A percentile compares a stretch with the other conserved stretches of the same genome.
phyloP scores from a whole-genome alignment of 2,888 invertebrate genomes.

The Tethea ocularis region DNA sequence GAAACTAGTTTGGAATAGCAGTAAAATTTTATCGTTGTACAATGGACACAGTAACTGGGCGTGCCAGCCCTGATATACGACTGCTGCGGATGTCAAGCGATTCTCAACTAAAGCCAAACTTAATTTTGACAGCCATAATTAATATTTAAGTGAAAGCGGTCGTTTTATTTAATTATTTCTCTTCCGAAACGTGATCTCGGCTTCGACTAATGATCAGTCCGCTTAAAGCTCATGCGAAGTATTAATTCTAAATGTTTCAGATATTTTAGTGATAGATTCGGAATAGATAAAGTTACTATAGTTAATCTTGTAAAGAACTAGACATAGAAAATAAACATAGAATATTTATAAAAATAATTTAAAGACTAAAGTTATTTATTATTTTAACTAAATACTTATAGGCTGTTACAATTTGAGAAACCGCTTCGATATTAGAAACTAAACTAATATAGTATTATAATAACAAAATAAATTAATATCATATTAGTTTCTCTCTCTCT shows the following conservation, averaged over 20 bases:
- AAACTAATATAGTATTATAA: too few relatives aligned
- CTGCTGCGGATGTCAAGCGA: slow-evolving; percentile 19
- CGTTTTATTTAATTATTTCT: slow-evolving; percentile 60
- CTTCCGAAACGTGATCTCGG: slow-evolving; percentile 8
- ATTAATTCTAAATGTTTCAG: neutral
- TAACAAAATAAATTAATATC: too few relatives aligned
- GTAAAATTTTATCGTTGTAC: slow-evolving; percentile 3
- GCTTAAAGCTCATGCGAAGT: slow-evolving; percentile 1
- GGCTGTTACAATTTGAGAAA: too few relatives aligned
- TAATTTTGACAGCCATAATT: slow-evolving; percentile 55
- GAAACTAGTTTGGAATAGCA: too few relatives aligned
- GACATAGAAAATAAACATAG: slow-evolving; percentile 27
- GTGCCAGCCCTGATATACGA: neutral
- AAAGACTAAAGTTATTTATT: too few relatives aligned
- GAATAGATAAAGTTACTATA: neutral
- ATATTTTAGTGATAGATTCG: neutral
- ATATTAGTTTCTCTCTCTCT: too few relatives aligned
- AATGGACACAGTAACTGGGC: slow-evolving; percentile 18
- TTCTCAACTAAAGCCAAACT: slow-evolving; percentile 26
- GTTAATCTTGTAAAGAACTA: slow-evolving; percentile 14
- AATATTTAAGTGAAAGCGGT: slow-evolving; percentile 61
- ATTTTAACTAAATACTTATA: too few relatives aligned
- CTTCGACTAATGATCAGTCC: neutral
- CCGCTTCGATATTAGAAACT: too few relatives aligned
- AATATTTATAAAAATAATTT: too few relatives aligned